These are phyloP conservation scores for Coreoperca whiteheadi DNA, from an alignment of 2,113 vertebrate species.

Conservation along the genomic window DNA sequence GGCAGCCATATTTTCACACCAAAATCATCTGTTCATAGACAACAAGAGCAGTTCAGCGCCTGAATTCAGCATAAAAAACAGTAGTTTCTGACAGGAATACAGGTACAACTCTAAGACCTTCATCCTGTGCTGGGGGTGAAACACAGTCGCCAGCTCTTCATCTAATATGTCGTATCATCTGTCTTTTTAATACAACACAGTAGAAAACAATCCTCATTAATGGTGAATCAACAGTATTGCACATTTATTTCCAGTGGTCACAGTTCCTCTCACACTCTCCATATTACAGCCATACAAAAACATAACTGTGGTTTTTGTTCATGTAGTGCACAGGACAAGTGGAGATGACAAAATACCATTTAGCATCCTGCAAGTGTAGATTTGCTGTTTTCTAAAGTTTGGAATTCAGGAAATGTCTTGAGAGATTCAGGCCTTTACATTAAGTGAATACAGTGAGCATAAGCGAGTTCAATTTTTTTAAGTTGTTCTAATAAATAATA, in stretches of 20 bases:
- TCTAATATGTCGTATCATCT: neutral
- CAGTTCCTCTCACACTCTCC: neutral
- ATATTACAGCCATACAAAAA: neutral
- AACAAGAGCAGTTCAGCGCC: too few relatives aligned
- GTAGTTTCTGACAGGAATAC: neutral
- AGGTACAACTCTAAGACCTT: neutral
- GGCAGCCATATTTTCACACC: neutral
- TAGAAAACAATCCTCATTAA: neutral
- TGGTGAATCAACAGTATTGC: neutral
- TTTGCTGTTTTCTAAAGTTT: neutral
- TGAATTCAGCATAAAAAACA: neutral
- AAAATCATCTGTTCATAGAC: neutral
- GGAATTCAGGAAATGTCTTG: neutral
- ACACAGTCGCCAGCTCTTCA: neutral
- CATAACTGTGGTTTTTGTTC: neutral
- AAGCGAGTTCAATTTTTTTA: neutral
- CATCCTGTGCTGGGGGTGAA: neutral
- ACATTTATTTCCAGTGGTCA: constrained; percentile 5
- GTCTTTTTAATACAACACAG: neutral
- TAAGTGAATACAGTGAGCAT: neutral
- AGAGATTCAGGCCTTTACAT: neutral
- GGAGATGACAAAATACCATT: neutral
- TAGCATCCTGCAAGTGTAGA: neutral
- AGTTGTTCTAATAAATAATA: neutral
- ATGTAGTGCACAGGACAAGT: neutral